Conservation (phyloP, 2,888 invertebrate genomes). For the Tigriopus californicus region DNA sequence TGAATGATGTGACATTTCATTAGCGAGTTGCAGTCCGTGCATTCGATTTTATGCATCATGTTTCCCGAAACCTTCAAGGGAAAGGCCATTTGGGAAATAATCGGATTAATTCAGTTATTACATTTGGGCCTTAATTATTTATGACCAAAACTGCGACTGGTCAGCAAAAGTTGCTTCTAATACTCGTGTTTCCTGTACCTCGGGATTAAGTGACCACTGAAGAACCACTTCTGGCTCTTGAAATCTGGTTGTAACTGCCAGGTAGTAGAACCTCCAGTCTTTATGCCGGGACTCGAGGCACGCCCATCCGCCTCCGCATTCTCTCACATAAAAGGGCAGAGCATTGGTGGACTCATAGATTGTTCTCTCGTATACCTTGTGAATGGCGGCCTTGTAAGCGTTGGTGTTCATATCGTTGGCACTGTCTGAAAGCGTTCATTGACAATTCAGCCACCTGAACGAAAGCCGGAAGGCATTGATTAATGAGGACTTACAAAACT, state of each 20-base stretch:
- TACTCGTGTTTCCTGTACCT: not conserved
- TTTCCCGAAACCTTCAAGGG: constrained; percentile 4
- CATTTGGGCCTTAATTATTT: not conserved
- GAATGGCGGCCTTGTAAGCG: constrained; percentile 12
- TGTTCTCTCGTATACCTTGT: constrained; percentile 12
- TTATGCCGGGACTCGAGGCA: constrained; percentile 12
- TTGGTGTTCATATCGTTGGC: constrained; percentile 15
- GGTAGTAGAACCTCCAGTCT: constrained; percentile 14
- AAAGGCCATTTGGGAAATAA: not conserved
- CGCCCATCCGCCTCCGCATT: constrained; percentile 14
- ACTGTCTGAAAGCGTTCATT: not conserved
- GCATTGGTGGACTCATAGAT: constrained; percentile 12
- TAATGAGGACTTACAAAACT: constrained; percentile 9
- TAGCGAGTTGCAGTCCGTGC: constrained; percentile 6
- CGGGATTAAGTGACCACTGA: constrained; percentile 10
- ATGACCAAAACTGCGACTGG: not conserved
- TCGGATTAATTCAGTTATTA: not conserved
- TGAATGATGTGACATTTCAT: constrained; percentile 9
- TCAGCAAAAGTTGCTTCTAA: too few relatives aligned
- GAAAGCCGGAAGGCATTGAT: not conserved
- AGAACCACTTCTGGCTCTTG: constrained; percentile 10
- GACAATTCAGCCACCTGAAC: not conserved
- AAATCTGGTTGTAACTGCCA: constrained; percentile 1
- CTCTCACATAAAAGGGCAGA: constrained; percentile 7
- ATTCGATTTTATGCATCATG: constrained; percentile 14